Evolutionary conservation across 2,113 vertebrate genomes (phyloP), one percentile per base, ranked within the genome.

Genomic region (Megalops atlanticus): DNA sequence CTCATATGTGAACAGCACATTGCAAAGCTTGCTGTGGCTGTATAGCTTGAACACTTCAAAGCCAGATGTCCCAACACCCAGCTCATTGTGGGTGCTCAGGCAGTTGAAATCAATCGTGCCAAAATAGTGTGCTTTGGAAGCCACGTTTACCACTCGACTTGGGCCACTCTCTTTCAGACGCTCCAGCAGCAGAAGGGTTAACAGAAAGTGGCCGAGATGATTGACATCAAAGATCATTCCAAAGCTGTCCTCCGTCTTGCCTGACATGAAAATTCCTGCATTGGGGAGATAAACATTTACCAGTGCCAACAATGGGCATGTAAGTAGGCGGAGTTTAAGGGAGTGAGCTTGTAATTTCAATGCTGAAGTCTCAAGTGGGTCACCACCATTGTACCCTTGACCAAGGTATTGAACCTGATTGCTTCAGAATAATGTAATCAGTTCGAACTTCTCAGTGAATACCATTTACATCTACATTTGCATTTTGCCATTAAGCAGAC

Each of bases 171-270:
- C 81, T 78, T 89, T 90, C 15, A 92, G 82, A 33, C 80, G 81
- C 39, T 89, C 88, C 71, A 92, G 49, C 68, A 92, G 76, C 41
- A 91, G 83, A 78, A 87, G 88, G 38, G 91, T 92, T 81, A 92
- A 82, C 27, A 92, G 88, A 78, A 92, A 92, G 76, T 87, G 90
- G 43, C 91, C 91, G 0, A 91, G 73, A 80, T 91, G 88, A 80
- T 92, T 92, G 69, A 89, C 87, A 41, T 86, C 88, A 73, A 91
- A 91, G 86, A 89, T 89, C 80, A 88, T 82, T 8, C 85, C 86
- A 72, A 91, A 81, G 41, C 77, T 88, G 72, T 92, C 92, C 75
- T 11, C 43, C 80, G 92, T 81, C 41, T 74, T 90, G 58, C 91
- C 92, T 49, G 88, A 84, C 80, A 89, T 31, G 76, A 21, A 80